These are phyloP conservation scores for Oryzias celebensis DNA, from an alignment of 2,113 vertebrate genomes.

Conservation along the genomic window DNA sequence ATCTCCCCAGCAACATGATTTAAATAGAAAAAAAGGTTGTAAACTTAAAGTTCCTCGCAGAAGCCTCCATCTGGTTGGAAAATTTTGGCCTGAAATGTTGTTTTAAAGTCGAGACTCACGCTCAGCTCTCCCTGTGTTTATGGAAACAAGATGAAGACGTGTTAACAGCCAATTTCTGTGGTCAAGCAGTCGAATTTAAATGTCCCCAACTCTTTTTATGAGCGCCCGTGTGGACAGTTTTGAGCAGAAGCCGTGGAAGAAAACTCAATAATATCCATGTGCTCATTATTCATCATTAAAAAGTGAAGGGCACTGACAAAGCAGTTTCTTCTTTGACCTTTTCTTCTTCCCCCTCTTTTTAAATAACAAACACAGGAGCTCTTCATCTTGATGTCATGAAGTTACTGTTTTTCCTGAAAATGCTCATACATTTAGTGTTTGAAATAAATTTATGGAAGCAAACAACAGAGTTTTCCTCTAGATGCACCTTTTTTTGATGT, in stretches of 20 bases:
- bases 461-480: not conserved
- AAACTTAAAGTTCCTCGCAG: not conserved
- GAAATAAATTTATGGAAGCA: not conserved
- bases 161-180: no score
- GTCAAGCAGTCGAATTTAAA: not conserved
- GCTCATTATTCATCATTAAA: not conserved
- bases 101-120: no score
- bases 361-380: not conserved
- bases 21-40: not conserved
- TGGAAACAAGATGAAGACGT: no score
- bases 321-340: not conserved
- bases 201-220: not conserved
- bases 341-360: not conserved
- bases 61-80: not conserved
- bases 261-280: not conserved
- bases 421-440: not conserved
- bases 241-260: not conserved
- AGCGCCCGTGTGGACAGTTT: not conserved
- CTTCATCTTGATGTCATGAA: constrained; percentile 1
- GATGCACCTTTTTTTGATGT: no score
- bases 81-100: no score
- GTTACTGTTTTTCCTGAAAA: not conserved
- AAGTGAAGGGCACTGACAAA: not conserved
- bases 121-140: no score
- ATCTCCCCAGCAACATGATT: not conserved